Conservation (phyloP, 2,888 invertebrate genomes). For the Trissolcus brochymenae region DNA sequence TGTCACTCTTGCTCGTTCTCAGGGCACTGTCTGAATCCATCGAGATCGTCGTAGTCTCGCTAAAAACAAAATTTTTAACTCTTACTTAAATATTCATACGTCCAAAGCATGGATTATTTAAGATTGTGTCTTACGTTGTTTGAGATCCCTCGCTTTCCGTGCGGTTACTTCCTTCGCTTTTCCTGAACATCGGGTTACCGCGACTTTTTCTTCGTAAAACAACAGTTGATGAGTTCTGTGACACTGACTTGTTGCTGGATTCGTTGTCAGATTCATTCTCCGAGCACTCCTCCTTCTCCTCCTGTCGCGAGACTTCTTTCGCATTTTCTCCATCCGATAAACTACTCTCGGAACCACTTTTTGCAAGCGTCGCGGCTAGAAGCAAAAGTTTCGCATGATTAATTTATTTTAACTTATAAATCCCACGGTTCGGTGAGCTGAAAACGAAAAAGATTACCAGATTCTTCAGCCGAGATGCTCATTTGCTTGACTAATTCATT, state of each 20-base stretch:
- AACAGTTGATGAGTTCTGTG: constrained; percentile 76
- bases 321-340: constrained; percentile 87
- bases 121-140: constrained; percentile 62
- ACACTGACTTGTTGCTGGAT: constrained; percentile 68
- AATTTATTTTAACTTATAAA: neutral
- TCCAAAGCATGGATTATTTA: neutral
- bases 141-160: constrained; percentile 74
- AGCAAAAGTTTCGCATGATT: neutral
- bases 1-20: constrained; percentile 92
- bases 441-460: constrained; percentile 75
- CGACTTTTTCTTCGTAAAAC: constrained; percentile 81
- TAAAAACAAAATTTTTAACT: constrained; percentile 36
- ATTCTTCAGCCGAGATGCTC: constrained; percentile 83
- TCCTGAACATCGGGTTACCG: constrained; percentile 82
- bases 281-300: constrained; percentile 85
- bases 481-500: constrained; percentile 87
- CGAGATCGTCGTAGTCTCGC: constrained; percentile 62
- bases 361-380: constrained; percentile 79
- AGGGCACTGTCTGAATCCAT: constrained; percentile 78
- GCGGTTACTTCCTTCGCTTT: constrained; percentile 80
- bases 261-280: constrained; percentile 79
- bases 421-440: neutral
- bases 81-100: no score
- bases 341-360: constrained; percentile 93
- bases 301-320: constrained; percentile 84